phyloP scores from a whole-genome alignment of 2,113 vertebrate species.

The Apteryx mantelli region DNA sequence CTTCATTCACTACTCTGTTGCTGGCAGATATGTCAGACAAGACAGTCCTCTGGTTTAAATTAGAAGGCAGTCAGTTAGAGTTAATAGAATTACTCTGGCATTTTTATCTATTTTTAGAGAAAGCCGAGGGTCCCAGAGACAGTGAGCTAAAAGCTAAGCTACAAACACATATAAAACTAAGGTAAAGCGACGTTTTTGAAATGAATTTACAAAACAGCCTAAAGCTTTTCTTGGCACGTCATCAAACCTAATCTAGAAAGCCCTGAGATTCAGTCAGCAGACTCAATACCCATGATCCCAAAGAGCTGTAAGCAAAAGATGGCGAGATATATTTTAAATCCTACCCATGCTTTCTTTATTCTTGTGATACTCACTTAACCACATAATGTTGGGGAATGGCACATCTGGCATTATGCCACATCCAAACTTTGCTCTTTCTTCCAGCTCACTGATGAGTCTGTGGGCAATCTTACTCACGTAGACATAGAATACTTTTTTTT shows the following conservation, averaged over 20 bases:
- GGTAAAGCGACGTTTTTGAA: background rate
- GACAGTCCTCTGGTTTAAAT: background rate
- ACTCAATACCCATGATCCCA: background rate
- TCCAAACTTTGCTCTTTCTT: background rate
- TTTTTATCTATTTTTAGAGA: background rate
- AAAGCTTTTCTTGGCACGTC: background rate
- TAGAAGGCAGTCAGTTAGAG: background rate
- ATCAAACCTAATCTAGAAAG: background rate
- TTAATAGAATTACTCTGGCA: background rate
- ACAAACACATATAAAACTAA: background rate
- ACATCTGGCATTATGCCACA: accelerated
- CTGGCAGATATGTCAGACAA: background rate
- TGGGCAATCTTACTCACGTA: background rate
- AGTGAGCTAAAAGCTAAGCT: background rate
- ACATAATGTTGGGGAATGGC: background rate
- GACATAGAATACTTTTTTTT: background rate
- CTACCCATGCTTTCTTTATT: background rate
- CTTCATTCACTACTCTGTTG: background rate
- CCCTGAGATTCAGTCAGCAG: background rate
- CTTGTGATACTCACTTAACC: background rate
- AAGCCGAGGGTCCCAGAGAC: background rate
- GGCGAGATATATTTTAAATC: background rate
- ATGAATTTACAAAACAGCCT: background rate
- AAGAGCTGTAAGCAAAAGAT: background rate
- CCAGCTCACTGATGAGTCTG: background rate